Percentiles rank a stretch among this genome's conserved stretches.
Conservation (phyloP, 2,888 invertebrate species). For the Panopea generosa region DNA sequence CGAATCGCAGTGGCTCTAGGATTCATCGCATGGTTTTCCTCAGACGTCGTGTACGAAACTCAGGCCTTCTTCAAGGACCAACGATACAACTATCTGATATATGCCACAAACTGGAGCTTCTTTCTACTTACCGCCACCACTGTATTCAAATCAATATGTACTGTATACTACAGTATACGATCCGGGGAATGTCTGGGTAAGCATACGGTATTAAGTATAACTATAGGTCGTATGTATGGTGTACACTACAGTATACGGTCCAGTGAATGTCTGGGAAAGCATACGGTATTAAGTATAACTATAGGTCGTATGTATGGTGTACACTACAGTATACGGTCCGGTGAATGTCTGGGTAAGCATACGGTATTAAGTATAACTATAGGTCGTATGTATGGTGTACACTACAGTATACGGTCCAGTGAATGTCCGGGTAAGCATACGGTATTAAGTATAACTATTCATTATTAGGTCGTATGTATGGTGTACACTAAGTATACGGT, state of each 20-base stretch:
- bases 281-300: too few species aligned
- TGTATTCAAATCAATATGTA: slow-evolving; percentile 71
- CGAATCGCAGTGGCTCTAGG: slow-evolving; percentile 67
- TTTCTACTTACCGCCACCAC: slow-evolving; percentile 71
- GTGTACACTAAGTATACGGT: slow-evolving; percentile 68
- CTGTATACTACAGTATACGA: slow-evolving; percentile 67
- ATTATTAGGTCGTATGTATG: slow-evolving; percentile 42
- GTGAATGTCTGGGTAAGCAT: too few species aligned
- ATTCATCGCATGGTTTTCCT: slow-evolving; percentile 73
- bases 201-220: neutral
- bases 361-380: too few species aligned
- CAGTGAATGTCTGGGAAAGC: slow-evolving; percentile 53
- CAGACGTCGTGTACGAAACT: slow-evolving; percentile 77
- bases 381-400: too few species aligned
- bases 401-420: too few species aligned
- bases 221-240: too few species aligned
- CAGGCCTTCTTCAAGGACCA: slow-evolving; percentile 73
- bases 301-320: too few species aligned
- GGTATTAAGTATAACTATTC: too few species aligned
- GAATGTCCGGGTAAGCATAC: too few species aligned
- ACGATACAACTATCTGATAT: slow-evolving; percentile 76
- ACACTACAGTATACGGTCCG: too few species aligned
- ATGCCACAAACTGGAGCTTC: slow-evolving; percentile 83
- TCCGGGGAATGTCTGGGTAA: slow-evolving; percentile 60
- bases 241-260: slow-evolving; percentile 70